Conservation (phyloP, 2,113 vertebrate species). For the Carassius auratus region DNA sequence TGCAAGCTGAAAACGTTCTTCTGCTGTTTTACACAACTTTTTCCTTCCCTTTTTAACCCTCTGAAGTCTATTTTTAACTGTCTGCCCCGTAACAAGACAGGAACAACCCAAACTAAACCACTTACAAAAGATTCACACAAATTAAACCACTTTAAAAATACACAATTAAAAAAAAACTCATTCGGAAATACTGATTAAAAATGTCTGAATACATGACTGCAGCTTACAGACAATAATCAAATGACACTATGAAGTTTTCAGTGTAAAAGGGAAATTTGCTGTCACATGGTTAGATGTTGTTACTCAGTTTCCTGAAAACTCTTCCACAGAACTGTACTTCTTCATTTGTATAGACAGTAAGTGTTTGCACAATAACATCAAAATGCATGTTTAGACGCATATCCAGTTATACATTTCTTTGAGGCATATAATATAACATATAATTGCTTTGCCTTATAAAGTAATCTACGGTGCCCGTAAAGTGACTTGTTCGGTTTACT, state of each 20-base stretch:
- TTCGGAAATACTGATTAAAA: background rate
- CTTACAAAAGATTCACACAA: too few species aligned
- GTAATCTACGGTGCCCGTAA: too few species aligned
- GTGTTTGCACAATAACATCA: background rate
- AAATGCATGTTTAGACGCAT: too few species aligned
- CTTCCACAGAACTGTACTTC: background rate
- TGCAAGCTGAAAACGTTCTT: background rate
- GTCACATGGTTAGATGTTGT: background rate
- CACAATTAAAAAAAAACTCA: too few species aligned
- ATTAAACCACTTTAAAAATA: too few species aligned
- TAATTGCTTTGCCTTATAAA: too few species aligned
- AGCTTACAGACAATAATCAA: background rate
- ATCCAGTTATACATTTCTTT: too few species aligned
- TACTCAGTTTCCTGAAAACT: background rate
- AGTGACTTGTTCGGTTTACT: too few species aligned
- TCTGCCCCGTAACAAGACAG: background rate
- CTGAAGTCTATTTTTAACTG: background rate
- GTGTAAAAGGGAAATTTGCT: background rate
- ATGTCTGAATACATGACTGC: background rate
- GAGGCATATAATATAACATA: too few species aligned
- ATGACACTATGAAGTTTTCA: background rate
- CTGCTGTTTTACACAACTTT: background rate
- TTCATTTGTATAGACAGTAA: background rate
- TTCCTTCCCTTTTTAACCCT: slow-evolving; percentile 12
- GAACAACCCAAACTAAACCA: background rate